Conservation (phyloP, 2,113 vertebrate genomes). For the Phyllostomus discolor region DNA sequence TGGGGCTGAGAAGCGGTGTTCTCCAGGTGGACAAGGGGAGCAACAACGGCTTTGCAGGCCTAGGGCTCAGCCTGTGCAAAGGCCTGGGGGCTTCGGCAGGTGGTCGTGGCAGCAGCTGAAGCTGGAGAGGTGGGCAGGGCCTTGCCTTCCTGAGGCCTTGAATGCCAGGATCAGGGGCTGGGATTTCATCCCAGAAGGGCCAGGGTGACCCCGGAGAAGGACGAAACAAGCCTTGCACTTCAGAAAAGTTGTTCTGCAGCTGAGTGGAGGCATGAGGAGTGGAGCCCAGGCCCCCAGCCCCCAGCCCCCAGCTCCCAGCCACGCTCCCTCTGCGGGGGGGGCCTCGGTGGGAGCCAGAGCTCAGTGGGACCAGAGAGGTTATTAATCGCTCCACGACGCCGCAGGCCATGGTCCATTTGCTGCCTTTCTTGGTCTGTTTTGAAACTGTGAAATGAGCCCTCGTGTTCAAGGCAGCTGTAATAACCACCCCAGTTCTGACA, state of each 20-base stretch:
- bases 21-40: neutral
- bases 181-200: neutral
- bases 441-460: slow-evolving; percentile 80
- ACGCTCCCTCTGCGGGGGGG: neutral
- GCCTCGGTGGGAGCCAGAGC: neutral
- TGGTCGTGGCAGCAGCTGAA: neutral
- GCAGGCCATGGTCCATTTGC: slow-evolving; percentile 72
- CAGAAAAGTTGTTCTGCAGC: neutral
- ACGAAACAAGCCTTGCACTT: neutral
- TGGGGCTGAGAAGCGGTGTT: neutral
- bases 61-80: neutral
- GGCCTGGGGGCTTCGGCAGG: neutral
- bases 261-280: neutral
- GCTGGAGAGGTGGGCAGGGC: neutral
- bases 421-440: slow-evolving; percentile 76
- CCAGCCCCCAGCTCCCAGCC: neutral
- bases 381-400: slow-evolving; percentile 48
- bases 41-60: neutral
- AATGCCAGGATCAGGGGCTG: neutral
- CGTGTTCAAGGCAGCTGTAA: slow-evolving; percentile 74
- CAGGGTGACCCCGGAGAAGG: neutral
- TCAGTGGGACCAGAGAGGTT: neutral
- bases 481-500: slow-evolving; percentile 78
- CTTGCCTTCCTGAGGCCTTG: neutral
- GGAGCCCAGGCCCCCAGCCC: neutral